Base-by-base conservation (phyloP, 2,888 invertebrate species). In the Pterostichus niger region DNA sequence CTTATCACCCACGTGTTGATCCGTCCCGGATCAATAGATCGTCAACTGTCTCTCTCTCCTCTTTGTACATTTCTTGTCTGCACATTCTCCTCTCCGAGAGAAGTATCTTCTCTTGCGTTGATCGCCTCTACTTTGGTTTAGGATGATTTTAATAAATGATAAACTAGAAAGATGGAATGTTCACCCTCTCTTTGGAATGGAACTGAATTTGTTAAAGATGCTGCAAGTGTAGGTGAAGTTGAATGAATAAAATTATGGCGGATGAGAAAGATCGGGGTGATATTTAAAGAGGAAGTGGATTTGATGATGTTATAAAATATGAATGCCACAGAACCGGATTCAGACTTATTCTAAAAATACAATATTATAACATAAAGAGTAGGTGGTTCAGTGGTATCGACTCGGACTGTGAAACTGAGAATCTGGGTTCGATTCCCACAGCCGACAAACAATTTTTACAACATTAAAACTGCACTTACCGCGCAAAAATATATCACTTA, bases 1-100 rank as follows among this genome's bases (percentile, higher is more conserved):
- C 64, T 64, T 71, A 71, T 71, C 17, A 71, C 15, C 68, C 68
- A 71, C 68, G 68, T 71, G 68, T 71, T 71, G 68, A 71, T 71
- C 68, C 68, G 4, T 7, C 56, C 10, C 15, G 68, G 68, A 71
- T 71, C 68, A 71, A 71, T 71, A 71, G 68, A 71, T 40, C 40
- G 44, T 71, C 68, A 71, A 15, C 40, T 40, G 68, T 71, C 17
- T 44, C 33, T 44, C 33, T 64, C 64, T 40, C 13, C 44, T 6
- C 15, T 17, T 3, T 24, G 3, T 24, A 24, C 24, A 24, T 24
- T 24, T 24, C 68, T 2, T 40, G 40, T 40, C 40, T 44, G n/a
- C 40, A 40, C 40, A 7, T 40, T 40, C 40, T 71, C 44, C 2
- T 56, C 17, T 56, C 56, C 17, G 56, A 56, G 17, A 56, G 17